These are phyloP conservation scores for Catharus bicknelli DNA, from an alignment of 2,113 vertebrate genomes.

Conservation along the genomic window DNA sequence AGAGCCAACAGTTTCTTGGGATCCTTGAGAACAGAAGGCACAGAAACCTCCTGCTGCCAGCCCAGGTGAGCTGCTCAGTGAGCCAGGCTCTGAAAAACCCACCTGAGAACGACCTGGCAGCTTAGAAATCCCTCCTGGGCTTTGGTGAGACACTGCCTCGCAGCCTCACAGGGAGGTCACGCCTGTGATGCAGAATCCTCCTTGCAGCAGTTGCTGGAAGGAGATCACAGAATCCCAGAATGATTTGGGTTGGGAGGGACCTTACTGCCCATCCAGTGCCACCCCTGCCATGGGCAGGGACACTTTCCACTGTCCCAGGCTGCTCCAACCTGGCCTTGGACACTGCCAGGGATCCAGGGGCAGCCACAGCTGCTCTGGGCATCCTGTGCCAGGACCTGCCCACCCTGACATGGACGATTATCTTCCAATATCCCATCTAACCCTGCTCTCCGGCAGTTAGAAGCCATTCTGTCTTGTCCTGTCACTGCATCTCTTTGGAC, in stretches of 20 bases:
- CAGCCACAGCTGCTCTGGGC: not conserved
- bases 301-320: fast-evolving
- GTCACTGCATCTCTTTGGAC: not conserved
- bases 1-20: not conserved
- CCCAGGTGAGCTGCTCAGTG: not conserved
- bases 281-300: not conserved
- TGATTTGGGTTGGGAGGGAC: not conserved
- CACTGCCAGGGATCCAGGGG: not conserved
- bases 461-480: not conserved
- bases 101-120: not conserved
- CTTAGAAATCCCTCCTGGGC: not conserved
- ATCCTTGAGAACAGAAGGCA: not conserved
- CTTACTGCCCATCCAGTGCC: not conserved
- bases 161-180: not conserved
- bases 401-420: not conserved
- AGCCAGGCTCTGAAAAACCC: not conserved
- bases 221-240: not conserved
- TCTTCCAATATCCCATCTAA: fast-evolving
- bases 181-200: not conserved
- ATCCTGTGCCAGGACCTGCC: not conserved
- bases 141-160: fast-evolving
- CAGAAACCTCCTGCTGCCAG: not conserved
- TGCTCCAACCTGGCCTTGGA: not conserved
- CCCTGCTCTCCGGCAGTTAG: not conserved
- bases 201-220: not conserved